Base-by-base conservation (phyloP, 1,140 invertebrate species). In the Zeugodacus cucurbitae region DNA sequence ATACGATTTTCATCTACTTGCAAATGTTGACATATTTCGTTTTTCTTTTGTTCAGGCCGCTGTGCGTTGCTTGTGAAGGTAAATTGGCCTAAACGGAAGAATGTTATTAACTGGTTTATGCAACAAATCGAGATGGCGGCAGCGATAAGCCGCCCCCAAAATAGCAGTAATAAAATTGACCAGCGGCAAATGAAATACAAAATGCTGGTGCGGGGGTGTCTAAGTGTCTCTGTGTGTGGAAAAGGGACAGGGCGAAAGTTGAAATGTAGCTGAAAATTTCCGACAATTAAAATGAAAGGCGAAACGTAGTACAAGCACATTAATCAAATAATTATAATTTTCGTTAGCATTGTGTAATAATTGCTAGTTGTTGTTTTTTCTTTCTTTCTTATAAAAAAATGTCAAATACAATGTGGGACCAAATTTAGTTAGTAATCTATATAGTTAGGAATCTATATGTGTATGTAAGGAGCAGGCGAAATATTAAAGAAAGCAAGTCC, bases 101-200 rank as follows among this genome's bases (percentile, higher is more conserved):
- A 89, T 74, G 91, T 92, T 92, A 92, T 92, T 92, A 92, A 92
- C 91, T 92, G 91, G 90, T 92, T 92, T 92, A 92, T 92, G 91
- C 91, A 92, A 92, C 90, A 90, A 92, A 92, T 92, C 90, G 89
- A 90, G 91, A 92, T 92, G 82, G 67, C 90, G 88, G 78, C 85
- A 88, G n/a, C 89, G 91, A 92, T 91, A 92, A 89, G 88, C 90
- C 89, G 90, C 17, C 89, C 85, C 17, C 85, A 86, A 58, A 34
- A 34, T 20, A 88, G 90, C 90, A 92, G 91, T 92, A 92, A 92
- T 91, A 92, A 91, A 90, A 91, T 92, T 91, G 91, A 86, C 32
- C 7, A 37, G 54, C 32, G 59, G 20, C n/a, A 86, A 20, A 86
- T 59, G 29, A 34, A 74, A 74, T 8, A 74, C 4, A 32, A 74